Evolutionary conservation across 2,113 vertebrate species (phyloP), one percentile per base, ranked within the genome.

Genomic region (Heterotilapia buettikoferi): DNA sequence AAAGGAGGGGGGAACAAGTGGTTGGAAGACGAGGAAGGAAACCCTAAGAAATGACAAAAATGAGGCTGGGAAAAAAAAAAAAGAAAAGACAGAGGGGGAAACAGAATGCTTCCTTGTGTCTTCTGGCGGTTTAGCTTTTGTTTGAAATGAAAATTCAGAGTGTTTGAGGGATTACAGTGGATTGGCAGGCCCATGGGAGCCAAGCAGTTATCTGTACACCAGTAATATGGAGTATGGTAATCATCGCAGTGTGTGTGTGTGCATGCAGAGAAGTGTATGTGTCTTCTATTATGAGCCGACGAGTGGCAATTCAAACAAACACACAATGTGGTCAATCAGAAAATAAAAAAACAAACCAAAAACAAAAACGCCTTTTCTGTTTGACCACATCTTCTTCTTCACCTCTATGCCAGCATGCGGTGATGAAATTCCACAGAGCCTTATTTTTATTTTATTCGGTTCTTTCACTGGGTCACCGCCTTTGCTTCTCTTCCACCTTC

Each of bases 121-220:
- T 94, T 95, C 86, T 93, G 91, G 91, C 90, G 86, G 92, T 95
- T 94, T 96, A 94, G 92, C 95, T 94, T 96, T 97, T 96, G 95
- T 97, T 96, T 96, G 95, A 97, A 96, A 96, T 96, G 95, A 97
- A 96, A 96, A 96, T 96, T 95, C 95, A 90, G 94, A 95, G 93
- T 95, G 96, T 96, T 95, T 96, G 95, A 95, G 90, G 96, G 95
- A 96, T 96, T 96, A 96, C 92, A 94, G 94, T 94, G 96, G 96
- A 96, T 96, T 96, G 95, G 94, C 95, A 96, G 94, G 93, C 93
- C 93, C 82, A 86, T 86, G 90, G 94, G 92, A 93, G 94, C 92
- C 92, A 79, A 93, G 89, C 90, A 94, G 93, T 95, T 96, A 96
- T 96, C 95, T 93, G 94, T 92, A 90, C 91, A 90, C 90, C 88